A percentile compares a stretch with the other conserved stretches of the same genome.
phyloP scores from a whole-genome alignment of 2,888 invertebrate genomes.

The Gymnoscelis rufifasciata region DNA sequence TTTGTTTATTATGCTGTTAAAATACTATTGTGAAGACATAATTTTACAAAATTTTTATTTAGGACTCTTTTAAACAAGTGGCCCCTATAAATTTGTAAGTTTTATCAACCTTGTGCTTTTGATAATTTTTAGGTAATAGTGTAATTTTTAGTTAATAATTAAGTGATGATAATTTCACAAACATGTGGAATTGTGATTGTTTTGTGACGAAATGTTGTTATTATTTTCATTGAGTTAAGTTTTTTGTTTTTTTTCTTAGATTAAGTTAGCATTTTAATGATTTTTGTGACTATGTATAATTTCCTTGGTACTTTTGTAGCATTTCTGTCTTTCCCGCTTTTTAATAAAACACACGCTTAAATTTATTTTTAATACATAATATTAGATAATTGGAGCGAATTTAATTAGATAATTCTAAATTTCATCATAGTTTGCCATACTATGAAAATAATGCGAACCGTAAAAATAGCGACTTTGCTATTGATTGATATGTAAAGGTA shows the following conservation, averaged over 20 bases:
- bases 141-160: slow-evolving; percentile 8
- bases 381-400: slow-evolving; percentile 19
- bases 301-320: slow-evolving; percentile 11
- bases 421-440: slow-evolving; percentile 21
- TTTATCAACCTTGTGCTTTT: no score
- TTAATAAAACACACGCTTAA: no score
- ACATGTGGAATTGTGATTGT: slow-evolving; percentile 40
- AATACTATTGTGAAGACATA: no score
- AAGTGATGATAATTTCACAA: slow-evolving; percentile 19
- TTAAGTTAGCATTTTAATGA: slow-evolving; percentile 37
- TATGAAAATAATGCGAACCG: background rate
- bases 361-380: no score
- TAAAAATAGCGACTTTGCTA: no score
- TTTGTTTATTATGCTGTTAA: no score
- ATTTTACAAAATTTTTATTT: no score
- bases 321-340: background rate
- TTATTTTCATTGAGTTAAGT: slow-evolving; percentile 54
- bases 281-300: slow-evolving; percentile 21
- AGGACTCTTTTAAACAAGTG: no score
- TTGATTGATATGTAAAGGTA: no score
- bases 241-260: slow-evolving; percentile 57
- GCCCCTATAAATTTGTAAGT: no score
- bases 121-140: background rate
- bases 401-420: slow-evolving; percentile 20
- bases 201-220: slow-evolving; percentile 45